These are phyloP conservation scores for Sapajus apella DNA, from an alignment of 2,113 vertebrate genomes.

Conservation along the genomic window DNA sequence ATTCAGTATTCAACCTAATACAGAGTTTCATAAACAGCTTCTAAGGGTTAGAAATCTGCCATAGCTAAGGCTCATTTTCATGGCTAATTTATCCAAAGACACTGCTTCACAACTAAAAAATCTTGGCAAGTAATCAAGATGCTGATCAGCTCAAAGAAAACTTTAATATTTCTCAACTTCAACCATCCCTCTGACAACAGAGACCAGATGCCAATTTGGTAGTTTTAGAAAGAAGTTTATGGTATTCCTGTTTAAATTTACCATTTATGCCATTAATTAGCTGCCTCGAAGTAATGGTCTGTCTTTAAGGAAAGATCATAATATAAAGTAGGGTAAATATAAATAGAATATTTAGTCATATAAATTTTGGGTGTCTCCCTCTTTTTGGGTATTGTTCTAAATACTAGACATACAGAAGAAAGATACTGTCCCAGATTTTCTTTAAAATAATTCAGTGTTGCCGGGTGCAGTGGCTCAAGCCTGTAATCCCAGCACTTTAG, in stretches of 20 bases:
- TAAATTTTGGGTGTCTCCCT: background rate
- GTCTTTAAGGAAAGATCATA: background rate
- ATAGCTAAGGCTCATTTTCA: constrained; percentile 10
- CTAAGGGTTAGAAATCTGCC: background rate
- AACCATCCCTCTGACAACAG: background rate
- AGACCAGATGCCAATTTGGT: background rate
- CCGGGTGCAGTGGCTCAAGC: too few relatives aligned
- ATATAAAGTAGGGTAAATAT: constrained; percentile 7
- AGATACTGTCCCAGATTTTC: background rate
- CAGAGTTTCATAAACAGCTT: constrained; percentile 28
- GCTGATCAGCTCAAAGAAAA: constrained; percentile 32
- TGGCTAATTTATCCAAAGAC: constrained; percentile 2
- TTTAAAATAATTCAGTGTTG: background rate
- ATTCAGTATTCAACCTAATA: constrained; percentile 30
- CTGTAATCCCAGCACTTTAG: too few relatives aligned
- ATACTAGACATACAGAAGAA: background rate
- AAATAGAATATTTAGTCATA: background rate
- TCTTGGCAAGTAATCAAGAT: constrained; percentile 43
- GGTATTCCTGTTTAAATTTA: constrained; percentile 1
- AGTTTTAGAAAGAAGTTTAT: background rate
- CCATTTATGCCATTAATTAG: background rate
- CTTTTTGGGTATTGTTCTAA: background rate
- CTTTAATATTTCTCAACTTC: background rate
- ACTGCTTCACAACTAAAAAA: constrained; percentile 12
- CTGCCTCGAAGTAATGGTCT: constrained; percentile 2